Conservation (phyloP, 2,113 vertebrate species). For the Embiotoca jacksoni region DNA sequence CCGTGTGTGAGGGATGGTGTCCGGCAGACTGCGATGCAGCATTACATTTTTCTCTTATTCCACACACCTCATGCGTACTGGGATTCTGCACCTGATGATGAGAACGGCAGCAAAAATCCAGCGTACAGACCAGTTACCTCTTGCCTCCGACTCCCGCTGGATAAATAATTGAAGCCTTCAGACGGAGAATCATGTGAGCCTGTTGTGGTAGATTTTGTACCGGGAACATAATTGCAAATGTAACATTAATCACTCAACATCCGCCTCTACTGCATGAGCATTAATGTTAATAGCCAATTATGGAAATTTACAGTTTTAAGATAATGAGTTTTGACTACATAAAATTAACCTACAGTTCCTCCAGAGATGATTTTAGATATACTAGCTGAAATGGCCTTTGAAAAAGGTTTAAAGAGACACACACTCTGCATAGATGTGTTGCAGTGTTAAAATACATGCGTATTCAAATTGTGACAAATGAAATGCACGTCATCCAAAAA, state of each 20-base stretch:
- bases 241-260: constrained; percentile 67
- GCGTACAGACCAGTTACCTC: constrained; percentile 47
- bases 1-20: constrained; percentile 58
- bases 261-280: constrained; percentile 59
- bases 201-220: constrained; percentile 44
- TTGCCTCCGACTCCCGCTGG: constrained; percentile 28
- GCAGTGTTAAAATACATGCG: background rate
- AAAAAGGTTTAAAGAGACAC: constrained; percentile 34
- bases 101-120: constrained; percentile 45
- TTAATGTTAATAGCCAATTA: constrained; percentile 71
- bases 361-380: constrained; percentile 37
- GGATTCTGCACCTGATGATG: constrained; percentile 35
- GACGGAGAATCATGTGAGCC: constrained; percentile 60
- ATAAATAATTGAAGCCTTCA: constrained; percentile 67
- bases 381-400: constrained; percentile 24
- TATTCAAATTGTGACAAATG: background rate
- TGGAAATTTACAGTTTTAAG: constrained; percentile 62
- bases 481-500: background rate
- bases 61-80: constrained; percentile 21
- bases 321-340: constrained; percentile 56
- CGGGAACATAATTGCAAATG: constrained; percentile 56
- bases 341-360: constrained; percentile 50
- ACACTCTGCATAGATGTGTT: background rate
- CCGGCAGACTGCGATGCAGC: constrained; percentile 64
- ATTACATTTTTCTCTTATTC: constrained; percentile 53